Base-by-base conservation (phyloP, 2,113 vertebrate species). In the Mandrillus leucophaeus region DNA sequence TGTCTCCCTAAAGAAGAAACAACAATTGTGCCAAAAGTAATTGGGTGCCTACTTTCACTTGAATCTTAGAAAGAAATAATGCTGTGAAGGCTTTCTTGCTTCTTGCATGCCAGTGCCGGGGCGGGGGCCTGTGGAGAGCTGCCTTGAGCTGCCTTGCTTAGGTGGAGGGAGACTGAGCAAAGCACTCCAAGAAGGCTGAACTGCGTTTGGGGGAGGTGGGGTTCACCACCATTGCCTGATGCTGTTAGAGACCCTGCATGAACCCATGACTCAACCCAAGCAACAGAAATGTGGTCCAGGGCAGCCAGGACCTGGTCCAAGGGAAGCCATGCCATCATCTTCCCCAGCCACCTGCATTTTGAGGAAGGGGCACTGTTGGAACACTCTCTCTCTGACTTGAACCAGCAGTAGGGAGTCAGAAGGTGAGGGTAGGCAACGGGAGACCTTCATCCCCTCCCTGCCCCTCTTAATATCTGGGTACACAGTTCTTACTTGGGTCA, bases 341-440 rank as follows among this genome's bases (percentile, higher is more conserved):
- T 0, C 11, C 7, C 32, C 48, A 72, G 48, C 25, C n/a, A 1
- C 2, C 0, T 5, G 8, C 0, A 0, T 32, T 12, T 11, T 23
- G 35, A 50, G 52, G 48, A 68, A 13, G 38, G 6, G 17, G 8
- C 10, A 1, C n/a, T 11, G 1, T 2, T 16, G 2, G 4, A 16
- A 80, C 40, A 38, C 1, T 9, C 5, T 13, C 23, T 40, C 55
- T 72, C 68, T 14, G 64, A 10, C 30, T 14, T 5, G 27, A 32
- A 25, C 75, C 30, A 23, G 2, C 52, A 18, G 5, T 0, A 10
- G 3, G 16, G 27, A 45, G 22, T 13, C 11, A 64, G 45, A 9
- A 40, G 30, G 50, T 1, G 30, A 40, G 38, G 50, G 23, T 0
- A 8, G 57, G 52, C 59, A 6, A 2, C 0, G 0, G 3, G 40